These are phyloP conservation scores for Poeciliopsis retropinna DNA, from an alignment of 2,113 vertebrate genomes.

Conservation along the genomic window DNA sequence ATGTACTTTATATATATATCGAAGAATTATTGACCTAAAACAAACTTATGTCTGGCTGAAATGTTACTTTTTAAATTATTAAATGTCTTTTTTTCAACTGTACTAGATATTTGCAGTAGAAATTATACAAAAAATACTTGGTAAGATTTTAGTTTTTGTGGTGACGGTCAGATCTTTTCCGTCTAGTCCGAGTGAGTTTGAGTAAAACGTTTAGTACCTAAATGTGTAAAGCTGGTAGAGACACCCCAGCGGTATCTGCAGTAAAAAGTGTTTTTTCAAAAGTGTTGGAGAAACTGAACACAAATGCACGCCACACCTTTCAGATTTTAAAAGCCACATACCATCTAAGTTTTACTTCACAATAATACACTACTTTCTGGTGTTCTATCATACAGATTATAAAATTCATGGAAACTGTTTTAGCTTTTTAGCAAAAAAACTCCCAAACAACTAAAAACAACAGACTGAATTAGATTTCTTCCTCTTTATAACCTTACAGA, in stretches of 20 bases:
- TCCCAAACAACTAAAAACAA: not conserved
- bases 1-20: too few species aligned
- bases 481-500: constrained; percentile 75
- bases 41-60: too few species aligned
- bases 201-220: not conserved
- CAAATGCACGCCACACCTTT: not conserved
- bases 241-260: not conserved
- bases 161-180: not conserved
- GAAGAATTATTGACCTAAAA: too few species aligned
- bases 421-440: too few species aligned
- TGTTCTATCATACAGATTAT: not conserved
- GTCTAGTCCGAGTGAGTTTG: not conserved
- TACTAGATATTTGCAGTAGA: too few species aligned
- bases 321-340: not conserved
- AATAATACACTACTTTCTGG: not conserved
- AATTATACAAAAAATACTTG: too few species aligned
- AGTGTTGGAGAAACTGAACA: not conserved
- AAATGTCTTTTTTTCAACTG: too few species aligned
- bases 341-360: not conserved
- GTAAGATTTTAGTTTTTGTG: too few species aligned
- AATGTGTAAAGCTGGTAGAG: not conserved
- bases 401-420: not conserved
- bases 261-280: not conserved
- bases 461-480: not conserved
- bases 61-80: too few species aligned